phyloP scores from a whole-genome alignment of 2,888 invertebrate species.

The Schizotus pectinicornis region DNA sequence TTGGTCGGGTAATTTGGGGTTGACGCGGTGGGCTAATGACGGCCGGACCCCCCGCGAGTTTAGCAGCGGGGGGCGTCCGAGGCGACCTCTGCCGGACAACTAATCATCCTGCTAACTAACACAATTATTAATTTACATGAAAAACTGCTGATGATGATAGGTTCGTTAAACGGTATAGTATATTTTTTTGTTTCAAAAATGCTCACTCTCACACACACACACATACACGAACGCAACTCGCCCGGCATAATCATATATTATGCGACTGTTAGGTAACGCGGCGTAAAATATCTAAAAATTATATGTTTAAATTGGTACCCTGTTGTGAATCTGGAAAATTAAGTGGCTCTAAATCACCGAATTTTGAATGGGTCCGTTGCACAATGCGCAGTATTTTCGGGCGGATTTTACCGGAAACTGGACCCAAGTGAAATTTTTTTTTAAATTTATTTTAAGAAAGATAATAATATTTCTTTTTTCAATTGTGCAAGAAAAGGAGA shows the following conservation, averaged over 20 bases:
- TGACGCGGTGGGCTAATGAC: conserved; percentile 1
- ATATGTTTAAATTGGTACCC: conserved; percentile 35
- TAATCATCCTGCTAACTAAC: conserved; percentile 47
- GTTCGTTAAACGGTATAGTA: conserved; percentile 39
- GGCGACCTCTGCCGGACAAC: conserved; percentile 43
- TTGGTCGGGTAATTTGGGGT: too few relatives aligned
- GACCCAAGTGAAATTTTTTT: neutral
- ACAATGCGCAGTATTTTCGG: too few relatives aligned
- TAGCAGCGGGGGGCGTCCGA: conserved; percentile 45
- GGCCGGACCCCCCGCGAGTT: conserved; percentile 32
- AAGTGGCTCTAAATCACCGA: conserved; percentile 29
- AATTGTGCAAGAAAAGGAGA: too few relatives aligned
- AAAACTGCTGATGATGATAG: conserved; percentile 41
- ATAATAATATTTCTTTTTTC: too few relatives aligned
- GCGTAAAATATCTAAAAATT: conserved; percentile 33
- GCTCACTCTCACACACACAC: too few relatives aligned
- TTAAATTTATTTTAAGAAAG: too few relatives aligned
- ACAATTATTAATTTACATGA: conserved; percentile 50
- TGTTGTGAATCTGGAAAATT: conserved; percentile 31
- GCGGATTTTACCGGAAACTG: too few relatives aligned
- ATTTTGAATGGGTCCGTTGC: neutral
- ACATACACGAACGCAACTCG: conserved; percentile 16
- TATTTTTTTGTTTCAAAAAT: conserved; percentile 20
- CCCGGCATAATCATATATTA: conserved; percentile 29
- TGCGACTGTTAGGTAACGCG: conserved; percentile 32